A percentile compares a stretch with the other conserved stretches of the same genome.
Conservation (phyloP, 2,888 invertebrate species). For the Xiphydria camelus region DNA sequence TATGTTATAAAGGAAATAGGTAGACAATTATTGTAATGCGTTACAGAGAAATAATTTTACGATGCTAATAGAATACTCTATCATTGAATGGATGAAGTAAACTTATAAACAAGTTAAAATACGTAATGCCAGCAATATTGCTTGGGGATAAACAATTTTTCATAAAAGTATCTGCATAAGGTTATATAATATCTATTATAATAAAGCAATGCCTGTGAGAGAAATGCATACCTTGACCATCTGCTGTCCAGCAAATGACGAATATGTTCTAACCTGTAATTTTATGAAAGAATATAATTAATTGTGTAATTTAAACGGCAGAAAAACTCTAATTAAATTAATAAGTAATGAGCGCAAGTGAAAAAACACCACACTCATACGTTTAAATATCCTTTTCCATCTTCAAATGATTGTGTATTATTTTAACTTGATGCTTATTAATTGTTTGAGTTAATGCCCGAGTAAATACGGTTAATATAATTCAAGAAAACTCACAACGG, state of each 20-base stretch:
- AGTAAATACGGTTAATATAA: conserved; percentile 6
- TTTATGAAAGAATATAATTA: conserved; percentile 16
- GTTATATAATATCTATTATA: conserved; percentile 11
- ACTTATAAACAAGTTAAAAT: background rate
- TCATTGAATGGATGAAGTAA: conserved; percentile 7
- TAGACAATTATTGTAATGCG: conserved; percentile 8
- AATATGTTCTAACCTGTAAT: conserved; percentile 56
- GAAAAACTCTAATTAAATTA: background rate
- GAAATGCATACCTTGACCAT: conserved; percentile 56
- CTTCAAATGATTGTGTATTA: no score
- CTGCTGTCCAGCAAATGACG: conserved; percentile 51
- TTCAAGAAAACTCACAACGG: conserved; percentile 33
- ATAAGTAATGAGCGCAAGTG: background rate
- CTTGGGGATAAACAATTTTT: conserved; percentile 10
- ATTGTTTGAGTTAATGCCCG: background rate
- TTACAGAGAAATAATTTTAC: background rate
- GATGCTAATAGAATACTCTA: background rate
- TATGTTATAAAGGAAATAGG: conserved; percentile 45
- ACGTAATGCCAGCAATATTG: background rate
- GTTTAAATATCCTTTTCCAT: no score
- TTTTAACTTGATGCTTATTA: background rate
- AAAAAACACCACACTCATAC: no score
- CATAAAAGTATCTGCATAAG: background rate
- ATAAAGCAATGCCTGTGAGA: conserved; percentile 3
- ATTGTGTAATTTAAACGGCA: background rate